Conservation (phyloP, 2,888 invertebrate genomes). For the Linyphia triangularis region DNA sequence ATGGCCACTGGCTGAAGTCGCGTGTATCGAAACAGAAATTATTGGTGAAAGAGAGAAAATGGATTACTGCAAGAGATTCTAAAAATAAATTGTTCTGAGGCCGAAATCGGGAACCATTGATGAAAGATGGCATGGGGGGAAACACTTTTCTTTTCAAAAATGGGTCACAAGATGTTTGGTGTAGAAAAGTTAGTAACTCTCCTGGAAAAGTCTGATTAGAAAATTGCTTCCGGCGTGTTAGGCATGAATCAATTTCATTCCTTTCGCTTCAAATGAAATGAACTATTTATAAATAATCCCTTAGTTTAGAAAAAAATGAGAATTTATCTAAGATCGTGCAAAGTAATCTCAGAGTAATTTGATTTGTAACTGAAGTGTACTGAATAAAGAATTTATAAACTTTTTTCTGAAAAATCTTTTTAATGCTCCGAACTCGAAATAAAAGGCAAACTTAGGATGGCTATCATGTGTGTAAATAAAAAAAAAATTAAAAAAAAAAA, state of each 20-base stretch:
- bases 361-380: no score
- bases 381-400: no score
- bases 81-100: constrained; percentile 5
- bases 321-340: no score
- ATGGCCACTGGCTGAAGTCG: no score
- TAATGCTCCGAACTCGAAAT: no score
- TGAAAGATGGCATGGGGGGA: neutral
- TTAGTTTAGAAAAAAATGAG: no score
- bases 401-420: no score
- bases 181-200: neutral
- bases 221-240: neutral
- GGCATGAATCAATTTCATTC: constrained; percentile 9
- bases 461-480: no score
- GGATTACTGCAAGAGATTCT: constrained; percentile 1
- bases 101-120: constrained; percentile 16
- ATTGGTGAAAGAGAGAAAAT: neutral
- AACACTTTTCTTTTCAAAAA: constrained; percentile 7
- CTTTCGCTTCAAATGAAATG: neutral
- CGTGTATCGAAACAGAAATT: neutral
- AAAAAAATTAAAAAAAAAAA: no score
- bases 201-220: neutral
- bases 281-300: neutral
- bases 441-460: no score
- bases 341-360: no score
- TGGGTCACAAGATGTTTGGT: constrained; percentile 23